Conservation (phyloP, 2,797 vertebrate genomes). For the Rhinophrynus dorsalis region DNA sequence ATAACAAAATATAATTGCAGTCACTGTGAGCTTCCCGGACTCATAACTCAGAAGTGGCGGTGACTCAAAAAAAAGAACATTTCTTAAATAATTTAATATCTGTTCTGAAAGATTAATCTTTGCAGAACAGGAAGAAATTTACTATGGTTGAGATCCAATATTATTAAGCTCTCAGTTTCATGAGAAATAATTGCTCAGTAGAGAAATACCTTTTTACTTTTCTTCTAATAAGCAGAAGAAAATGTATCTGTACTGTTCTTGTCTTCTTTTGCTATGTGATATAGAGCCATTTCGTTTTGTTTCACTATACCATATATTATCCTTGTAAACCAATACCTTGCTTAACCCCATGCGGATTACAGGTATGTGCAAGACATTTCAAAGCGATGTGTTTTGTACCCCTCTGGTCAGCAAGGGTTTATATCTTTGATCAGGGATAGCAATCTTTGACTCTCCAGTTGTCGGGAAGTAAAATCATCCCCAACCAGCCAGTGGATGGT, state of each 20-base stretch:
- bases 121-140: constrained; percentile 25
- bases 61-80: constrained; percentile 1
- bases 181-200: constrained; percentile 22
- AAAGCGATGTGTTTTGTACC: too few species aligned
- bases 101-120: constrained; percentile 29
- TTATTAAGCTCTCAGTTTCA: constrained; percentile 16
- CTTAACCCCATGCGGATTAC: too few species aligned
- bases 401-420: too few species aligned
- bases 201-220: constrained; percentile 13
- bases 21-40: not conserved
- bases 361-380: too few species aligned
- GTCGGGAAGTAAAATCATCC: too few species aligned
- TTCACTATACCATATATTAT: not conserved
- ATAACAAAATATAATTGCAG: constrained; percentile 11
- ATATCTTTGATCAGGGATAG: too few species aligned
- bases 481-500: too few species aligned
- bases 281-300: not conserved
- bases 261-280: not conserved
- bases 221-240: constrained; percentile 15
- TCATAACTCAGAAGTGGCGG: constrained; percentile 1
- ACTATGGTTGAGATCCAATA: constrained; percentile 11
- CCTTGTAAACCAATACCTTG: too few species aligned
- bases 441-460: too few species aligned
- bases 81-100: constrained; percentile 39
- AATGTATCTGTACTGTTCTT: not conserved